Percentiles rank a stretch among this genome's conserved stretches.
Conservation (phyloP, 2,797 vertebrate species). For the Anabas testudineus region DNA sequence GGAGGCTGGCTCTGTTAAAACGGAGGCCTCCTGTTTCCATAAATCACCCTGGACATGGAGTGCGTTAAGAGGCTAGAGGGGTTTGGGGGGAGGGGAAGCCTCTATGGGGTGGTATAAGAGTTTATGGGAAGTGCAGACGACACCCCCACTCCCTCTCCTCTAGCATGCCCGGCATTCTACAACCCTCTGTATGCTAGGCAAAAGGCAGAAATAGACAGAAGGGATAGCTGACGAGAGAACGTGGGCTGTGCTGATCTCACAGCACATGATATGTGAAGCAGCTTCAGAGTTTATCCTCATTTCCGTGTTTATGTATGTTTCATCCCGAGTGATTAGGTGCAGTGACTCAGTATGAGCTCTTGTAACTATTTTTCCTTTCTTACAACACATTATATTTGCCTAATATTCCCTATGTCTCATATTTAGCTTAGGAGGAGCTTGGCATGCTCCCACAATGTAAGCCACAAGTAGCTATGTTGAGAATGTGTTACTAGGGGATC, state of each 20-base stretch:
- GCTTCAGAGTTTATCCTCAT: no score
- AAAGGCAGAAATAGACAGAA: conserved; percentile 71
- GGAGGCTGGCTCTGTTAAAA: conserved; percentile 33
- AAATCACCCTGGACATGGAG: conserved; percentile 62
- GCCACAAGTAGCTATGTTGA: not conserved
- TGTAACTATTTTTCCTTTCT: no score
- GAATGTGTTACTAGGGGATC: not conserved
- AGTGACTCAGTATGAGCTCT: no score
- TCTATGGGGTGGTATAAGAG: conserved; percentile 21
- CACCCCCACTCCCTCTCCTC: conserved; percentile 36
- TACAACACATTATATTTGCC: not conserved
- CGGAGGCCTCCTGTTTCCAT: conserved; percentile 65
- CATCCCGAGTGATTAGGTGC: no score
- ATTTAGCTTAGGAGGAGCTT: not conserved
- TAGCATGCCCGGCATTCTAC: conserved; percentile 69
- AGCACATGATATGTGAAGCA: not conserved
- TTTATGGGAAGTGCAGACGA: conserved; percentile 52
- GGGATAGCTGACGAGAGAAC: conserved; percentile 1
- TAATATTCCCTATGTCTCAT: not conserved
- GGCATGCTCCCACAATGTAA: not conserved
- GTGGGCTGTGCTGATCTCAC: conserved; percentile 3
- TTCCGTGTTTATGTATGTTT: no score
- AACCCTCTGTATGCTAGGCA: conserved; percentile 46
- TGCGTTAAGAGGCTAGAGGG: conserved; percentile 50
- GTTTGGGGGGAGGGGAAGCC: not conserved